Evolutionary conservation across 2,888 invertebrate species (phyloP).

Genomic region (Cosmia pyralina): DNA sequence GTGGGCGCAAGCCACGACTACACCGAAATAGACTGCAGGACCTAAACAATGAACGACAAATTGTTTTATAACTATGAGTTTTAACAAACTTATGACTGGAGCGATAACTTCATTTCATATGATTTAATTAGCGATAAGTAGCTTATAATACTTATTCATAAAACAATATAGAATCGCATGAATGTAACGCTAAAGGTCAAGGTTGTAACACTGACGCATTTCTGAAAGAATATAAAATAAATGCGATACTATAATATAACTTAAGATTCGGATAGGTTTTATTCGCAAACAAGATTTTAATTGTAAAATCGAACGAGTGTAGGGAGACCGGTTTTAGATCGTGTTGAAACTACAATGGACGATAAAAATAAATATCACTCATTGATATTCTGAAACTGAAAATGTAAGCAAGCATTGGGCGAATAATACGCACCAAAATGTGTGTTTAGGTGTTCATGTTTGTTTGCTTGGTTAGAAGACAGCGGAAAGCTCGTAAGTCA

Average conservation of each 20-base stretch:
- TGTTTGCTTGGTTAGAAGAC: conserved; percentile 49
- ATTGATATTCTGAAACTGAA: conserved; percentile 68
- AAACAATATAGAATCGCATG: conserved; percentile 48
- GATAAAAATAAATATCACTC: conserved; percentile 67
- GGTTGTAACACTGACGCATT: conserved; percentile 48
- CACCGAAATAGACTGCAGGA: conserved; percentile 56
- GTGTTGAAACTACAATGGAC: conserved; percentile 60
- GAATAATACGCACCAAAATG: conserved; percentile 42
- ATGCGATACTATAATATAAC: conserved; percentile 24
- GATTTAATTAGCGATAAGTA: conserved; percentile 65
- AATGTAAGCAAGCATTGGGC: conserved; percentile 57
- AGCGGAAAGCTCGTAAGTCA: conserved; percentile 31
- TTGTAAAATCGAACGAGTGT: conserved; percentile 53
- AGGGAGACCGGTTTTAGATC: conserved; percentile 60
- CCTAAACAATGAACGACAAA: conserved; percentile 49
- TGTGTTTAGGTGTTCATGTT: conserved; percentile 57
- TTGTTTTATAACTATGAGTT: conserved; percentile 20
- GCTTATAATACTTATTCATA: conserved; percentile 55
- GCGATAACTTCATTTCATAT: conserved; percentile 51
- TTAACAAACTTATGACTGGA: conserved; percentile 29
- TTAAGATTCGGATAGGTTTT: conserved; percentile 32
- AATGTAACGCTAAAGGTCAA: conserved; percentile 59
- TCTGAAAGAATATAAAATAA: conserved; percentile 52
- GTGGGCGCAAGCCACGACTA: conserved; percentile 48
- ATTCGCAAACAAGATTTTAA: conserved; percentile 58